phyloP scores from a whole-genome alignment of 1,140 invertebrate genomes.

The Saxidomus purpurata region DNA sequence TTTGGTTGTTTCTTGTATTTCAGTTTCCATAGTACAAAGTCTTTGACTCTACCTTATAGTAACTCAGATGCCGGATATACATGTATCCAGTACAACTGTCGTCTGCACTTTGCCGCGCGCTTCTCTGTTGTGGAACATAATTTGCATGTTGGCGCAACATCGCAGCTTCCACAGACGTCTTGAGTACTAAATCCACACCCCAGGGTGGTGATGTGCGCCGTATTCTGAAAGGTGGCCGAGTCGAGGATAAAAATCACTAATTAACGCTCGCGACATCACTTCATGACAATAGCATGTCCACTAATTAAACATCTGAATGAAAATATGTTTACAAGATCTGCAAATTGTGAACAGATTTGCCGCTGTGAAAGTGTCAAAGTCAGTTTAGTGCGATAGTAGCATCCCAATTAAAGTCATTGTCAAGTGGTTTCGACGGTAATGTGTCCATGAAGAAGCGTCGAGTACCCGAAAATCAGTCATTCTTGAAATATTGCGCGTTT shows the following conservation, averaged over 20 bases:
- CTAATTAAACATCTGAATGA: slow-evolving; percentile 46
- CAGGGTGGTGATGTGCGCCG: slow-evolving; percentile 16
- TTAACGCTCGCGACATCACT: slow-evolving; percentile 41
- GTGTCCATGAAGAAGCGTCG: not conserved
- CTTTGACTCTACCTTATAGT: not conserved
- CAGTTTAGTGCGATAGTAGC: slow-evolving; percentile 18
- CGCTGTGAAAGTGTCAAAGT: slow-evolving; percentile 50
- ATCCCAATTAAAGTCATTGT: slow-evolving; percentile 39
- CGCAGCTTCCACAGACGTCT: not conserved
- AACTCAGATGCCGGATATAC: not conserved
- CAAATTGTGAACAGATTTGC: slow-evolving; percentile 20
- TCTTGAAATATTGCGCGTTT: not conserved
- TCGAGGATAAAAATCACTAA: slow-evolving; percentile 35
- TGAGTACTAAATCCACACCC: slow-evolving; percentile 25
- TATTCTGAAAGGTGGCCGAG: not conserved
- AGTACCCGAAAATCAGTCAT: not conserved
- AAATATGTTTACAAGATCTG: slow-evolving; percentile 54
- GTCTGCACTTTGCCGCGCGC: too few species aligned
- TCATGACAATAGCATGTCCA: not conserved
- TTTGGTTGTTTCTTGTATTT: too few species aligned
- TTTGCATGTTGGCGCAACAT: not conserved
- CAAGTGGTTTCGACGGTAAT: slow-evolving; percentile 21
- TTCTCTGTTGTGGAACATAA: not conserved
- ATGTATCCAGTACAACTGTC: not conserved
- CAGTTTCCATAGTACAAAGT: too few species aligned